These are phyloP conservation scores for Tyrannus savana DNA, from an alignment of 2,113 vertebrate species.

Conservation along the genomic window DNA sequence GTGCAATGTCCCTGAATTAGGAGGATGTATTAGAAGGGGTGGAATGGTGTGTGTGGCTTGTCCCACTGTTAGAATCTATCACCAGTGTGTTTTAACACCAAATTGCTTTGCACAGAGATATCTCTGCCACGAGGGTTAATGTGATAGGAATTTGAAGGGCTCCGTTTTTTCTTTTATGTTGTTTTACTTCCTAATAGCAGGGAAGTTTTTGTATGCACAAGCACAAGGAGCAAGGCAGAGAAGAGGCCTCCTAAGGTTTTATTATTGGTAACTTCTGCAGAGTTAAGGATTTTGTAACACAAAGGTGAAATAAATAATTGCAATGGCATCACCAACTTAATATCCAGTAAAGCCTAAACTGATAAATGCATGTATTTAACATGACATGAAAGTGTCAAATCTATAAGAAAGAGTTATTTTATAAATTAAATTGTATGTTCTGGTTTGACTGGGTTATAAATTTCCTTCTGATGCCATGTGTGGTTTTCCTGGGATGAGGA, in stretches of 20 bases:
- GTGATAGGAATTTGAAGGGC: background rate
- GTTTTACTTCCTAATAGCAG: background rate
- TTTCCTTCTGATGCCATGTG: background rate
- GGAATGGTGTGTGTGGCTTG: background rate
- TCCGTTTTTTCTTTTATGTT: background rate
- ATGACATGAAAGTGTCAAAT: background rate
- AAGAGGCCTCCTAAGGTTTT: background rate
- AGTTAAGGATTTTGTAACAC: background rate
- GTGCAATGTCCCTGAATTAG: conserved; percentile 31
- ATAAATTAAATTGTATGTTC: background rate
- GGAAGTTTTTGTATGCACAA: background rate
- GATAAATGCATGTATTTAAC: background rate
- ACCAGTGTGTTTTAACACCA: background rate
- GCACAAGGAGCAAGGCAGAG: background rate
- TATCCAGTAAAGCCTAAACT: background rate
- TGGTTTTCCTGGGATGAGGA: background rate
- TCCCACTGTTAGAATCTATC: background rate
- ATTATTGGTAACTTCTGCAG: background rate
- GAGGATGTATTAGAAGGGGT: background rate
- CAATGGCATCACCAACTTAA: background rate
- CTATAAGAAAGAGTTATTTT: background rate
- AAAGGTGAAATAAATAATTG: background rate
- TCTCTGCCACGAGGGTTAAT: background rate
- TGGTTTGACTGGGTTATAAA: background rate
- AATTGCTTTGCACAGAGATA: background rate